These are phyloP conservation scores for Sparidentex hasta DNA, from an alignment of 2,797 vertebrate genomes.

Conservation along the genomic window DNA sequence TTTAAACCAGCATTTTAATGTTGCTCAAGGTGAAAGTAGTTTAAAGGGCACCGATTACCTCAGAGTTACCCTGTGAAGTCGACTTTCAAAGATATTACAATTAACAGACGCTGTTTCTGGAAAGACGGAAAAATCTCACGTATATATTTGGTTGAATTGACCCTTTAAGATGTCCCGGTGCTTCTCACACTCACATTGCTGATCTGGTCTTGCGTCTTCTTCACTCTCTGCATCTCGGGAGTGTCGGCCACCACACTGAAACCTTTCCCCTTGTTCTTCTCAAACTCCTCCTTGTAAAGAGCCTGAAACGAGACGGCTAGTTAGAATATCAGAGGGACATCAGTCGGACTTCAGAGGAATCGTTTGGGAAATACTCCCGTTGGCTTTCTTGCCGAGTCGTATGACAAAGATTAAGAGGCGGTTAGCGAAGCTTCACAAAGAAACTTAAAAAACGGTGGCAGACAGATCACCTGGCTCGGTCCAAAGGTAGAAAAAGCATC, in stretches of 20 bases:
- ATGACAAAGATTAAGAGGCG: background rate
- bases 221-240: constrained; percentile 94
- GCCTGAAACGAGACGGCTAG: constrained; percentile 80
- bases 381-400: background rate
- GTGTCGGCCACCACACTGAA: constrained; percentile 95
- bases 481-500: background rate
- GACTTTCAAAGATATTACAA: no score
- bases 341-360: background rate
- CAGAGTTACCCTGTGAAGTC: no score
- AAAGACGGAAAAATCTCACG: background rate
- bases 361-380: background rate
- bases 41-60: no score
- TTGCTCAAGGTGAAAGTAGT: no score
- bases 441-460: background rate
- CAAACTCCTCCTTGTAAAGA: constrained; percentile 97
- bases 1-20: no score
- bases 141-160: background rate
- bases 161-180: background rate
- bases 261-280: constrained; percentile 95
- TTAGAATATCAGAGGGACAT: background rate
- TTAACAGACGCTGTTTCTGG: background rate
- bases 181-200: constrained; percentile 88
- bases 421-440: background rate
- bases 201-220: constrained; percentile 97
- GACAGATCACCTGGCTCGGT: no score